A percentile compares a stretch with the other conserved stretches of the same genome.
Conservation (phyloP, 1,140 invertebrate species). For the Rhyzopertha dominica region DNA sequence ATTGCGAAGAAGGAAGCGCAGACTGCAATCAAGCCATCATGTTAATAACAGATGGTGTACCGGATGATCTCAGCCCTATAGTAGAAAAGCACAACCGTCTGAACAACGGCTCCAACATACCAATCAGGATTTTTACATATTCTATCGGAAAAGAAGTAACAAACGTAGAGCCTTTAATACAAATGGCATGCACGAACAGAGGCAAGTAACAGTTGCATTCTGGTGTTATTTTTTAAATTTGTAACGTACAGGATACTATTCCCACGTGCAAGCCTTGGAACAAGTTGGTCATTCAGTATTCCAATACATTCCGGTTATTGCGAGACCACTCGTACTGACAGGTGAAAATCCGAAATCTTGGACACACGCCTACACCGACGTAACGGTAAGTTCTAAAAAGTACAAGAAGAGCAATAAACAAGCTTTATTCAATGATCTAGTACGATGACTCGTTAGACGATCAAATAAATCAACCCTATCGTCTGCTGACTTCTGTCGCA, state of each 20-base stretch:
- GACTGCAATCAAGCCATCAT: slow-evolving; percentile 96
- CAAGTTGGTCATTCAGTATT: slow-evolving; percentile 91
- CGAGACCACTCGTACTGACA: slow-evolving; percentile 78
- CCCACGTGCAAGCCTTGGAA: slow-evolving; percentile 86
- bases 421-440: slow-evolving; percentile 14
- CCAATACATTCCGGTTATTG: slow-evolving; percentile 87
- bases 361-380: slow-evolving; percentile 84
- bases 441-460: slow-evolving; percentile 42
- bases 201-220: slow-evolving; percentile 52
- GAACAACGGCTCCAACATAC: slow-evolving; percentile 59
- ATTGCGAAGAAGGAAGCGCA: slow-evolving; percentile 52
- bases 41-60: slow-evolving; percentile 97
- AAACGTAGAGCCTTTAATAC: slow-evolving; percentile 84
- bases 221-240: too few species aligned
- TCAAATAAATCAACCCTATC: slow-evolving; percentile 48
- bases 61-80: slow-evolving; percentile 81
- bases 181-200: slow-evolving; percentile 95
- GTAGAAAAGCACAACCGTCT: slow-evolving; percentile 81
- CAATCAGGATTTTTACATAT: slow-evolving; percentile 95
- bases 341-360: slow-evolving; percentile 70
- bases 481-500: slow-evolving; percentile 77
- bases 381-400: slow-evolving; percentile 58
- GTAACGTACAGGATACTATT: slow-evolving; percentile 69
- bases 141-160: slow-evolving; percentile 93
- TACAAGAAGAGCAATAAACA: not conserved